Evolutionary conservation across 1,140 invertebrate genomes (phyloP), one percentile per base, ranked within the genome.

Genomic region (Hesperophylax magnus): DNA sequence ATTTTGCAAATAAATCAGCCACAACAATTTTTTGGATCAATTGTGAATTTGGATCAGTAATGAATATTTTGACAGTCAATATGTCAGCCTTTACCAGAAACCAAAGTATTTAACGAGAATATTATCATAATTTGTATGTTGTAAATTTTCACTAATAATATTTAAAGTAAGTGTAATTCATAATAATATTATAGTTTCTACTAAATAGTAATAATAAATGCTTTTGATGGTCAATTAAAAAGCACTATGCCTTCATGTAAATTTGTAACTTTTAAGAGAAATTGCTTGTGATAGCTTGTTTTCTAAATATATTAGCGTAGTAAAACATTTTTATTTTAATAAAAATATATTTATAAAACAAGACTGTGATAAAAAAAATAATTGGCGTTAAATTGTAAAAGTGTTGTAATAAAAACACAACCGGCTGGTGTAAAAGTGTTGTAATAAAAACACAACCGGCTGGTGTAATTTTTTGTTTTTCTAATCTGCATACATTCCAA

Each of bases 281-380:
- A 47, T 60, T 31, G 72, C 72, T 76, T 60, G 72, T 76, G 72
- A 76, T 76, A 58, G 72, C 72, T 76, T 76, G 72, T 76, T 76
- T 76, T 76, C 72, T 76, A 76, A 76, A 76, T 76, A 76, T 76
- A 76, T 76, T 76, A 76, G 72, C 22, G 2, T 76, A 58, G 72
- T 34, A 60, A 5, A 18, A 27, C 18, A 72, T n/a, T 69, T 34
- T 67, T 71, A 71, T n/a, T 20, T 71, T 47, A 20, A 71, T 20
- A 65, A 17, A 71, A 71, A 58, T 75, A 76, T 76, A 76, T 76
- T 76, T 76, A 76, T 34, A 60, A 76, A 76, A 76, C 72, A 76
- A 76, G 72, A 76, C 72, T 76, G 72, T 76, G 72, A 76, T 76
- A 72, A 69, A 72, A 52, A 47, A 47, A 47, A 47, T 14, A 47